Evolutionary conservation across 1,140 invertebrate genomes (phyloP).

Genomic region (Micrasema longulum): DNA sequence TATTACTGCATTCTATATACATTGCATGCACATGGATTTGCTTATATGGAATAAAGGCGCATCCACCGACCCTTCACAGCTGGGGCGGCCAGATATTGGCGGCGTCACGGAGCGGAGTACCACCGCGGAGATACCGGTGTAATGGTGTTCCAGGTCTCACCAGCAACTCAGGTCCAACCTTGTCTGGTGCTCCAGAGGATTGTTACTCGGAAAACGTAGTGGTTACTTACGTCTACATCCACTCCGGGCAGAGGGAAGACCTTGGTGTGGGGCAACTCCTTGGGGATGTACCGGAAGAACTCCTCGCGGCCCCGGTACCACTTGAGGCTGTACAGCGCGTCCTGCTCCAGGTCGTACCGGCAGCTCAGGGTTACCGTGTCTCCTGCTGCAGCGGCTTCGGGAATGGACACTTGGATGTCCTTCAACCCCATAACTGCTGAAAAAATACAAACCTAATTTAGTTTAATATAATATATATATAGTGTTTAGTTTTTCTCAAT

Average conservation of each 20-base stretch:
- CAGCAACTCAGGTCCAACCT: slow-evolving; percentile 78
- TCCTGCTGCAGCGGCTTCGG: slow-evolving; percentile 74
- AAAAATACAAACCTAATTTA: too few relatives aligned
- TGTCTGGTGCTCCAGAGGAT: slow-evolving; percentile 76
- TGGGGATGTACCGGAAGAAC: slow-evolving; percentile 77
- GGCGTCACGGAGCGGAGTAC: slow-evolving; percentile 79
- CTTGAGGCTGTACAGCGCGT: slow-evolving; percentile 82
- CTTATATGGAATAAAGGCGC: slow-evolving; percentile 86
- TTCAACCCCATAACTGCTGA: slow-evolving; percentile 57
- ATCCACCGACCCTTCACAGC: slow-evolving; percentile 90
- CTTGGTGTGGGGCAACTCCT: slow-evolving; percentile 71
- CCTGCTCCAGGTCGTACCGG: slow-evolving; percentile 77
- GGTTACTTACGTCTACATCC: slow-evolving; percentile 68
- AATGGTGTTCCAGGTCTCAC: too few relatives aligned
- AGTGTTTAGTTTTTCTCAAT: too few relatives aligned
- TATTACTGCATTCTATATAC: too few relatives aligned
- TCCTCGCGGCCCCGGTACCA: slow-evolving; percentile 84
- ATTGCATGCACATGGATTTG: too few relatives aligned
- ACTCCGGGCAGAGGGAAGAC: slow-evolving; percentile 72
- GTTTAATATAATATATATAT: too few relatives aligned
- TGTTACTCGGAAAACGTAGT: slow-evolving; percentile 59
- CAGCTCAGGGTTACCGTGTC: slow-evolving; percentile 78
- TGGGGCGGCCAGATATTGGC: slow-evolving; percentile 81
- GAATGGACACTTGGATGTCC: slow-evolving; percentile 69
- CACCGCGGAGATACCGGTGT: slow-evolving; percentile 78